Evolutionary conservation across 92 coral and sea anemone species (phyloP).

Genomic region (Porites divaricata): DNA sequence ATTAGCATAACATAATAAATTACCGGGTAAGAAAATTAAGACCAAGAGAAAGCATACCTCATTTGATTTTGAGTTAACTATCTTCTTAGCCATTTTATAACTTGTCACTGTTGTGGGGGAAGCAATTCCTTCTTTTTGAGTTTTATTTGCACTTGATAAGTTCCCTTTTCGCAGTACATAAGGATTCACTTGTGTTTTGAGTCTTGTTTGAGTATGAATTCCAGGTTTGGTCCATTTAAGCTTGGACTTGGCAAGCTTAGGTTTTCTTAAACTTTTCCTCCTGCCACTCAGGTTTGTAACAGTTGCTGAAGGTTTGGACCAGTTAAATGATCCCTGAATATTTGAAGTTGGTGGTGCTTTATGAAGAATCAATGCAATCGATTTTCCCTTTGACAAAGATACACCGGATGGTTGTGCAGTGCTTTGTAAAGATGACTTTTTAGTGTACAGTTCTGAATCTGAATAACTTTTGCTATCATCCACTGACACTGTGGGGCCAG

Average conservation of each 20-base stretch:
- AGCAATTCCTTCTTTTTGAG: neutral
- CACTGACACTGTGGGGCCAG: neutral
- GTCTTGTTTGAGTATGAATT: neutral
- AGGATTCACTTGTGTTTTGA: constrained; percentile 6
- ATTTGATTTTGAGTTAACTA: neutral
- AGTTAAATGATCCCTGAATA: constrained; percentile 20
- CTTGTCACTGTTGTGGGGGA: neutral
- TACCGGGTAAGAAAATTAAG: too few species aligned
- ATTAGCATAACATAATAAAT: too few species aligned
- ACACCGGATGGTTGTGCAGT: neutral
- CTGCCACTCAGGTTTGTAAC: neutral
- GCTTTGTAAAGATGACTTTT: neutral
- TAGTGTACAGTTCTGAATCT: constrained; percentile 47
- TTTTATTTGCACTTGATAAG: neutral
- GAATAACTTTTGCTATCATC: constrained; percentile 31
- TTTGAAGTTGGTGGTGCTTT: constrained; percentile 11
- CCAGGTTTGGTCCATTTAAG: constrained; percentile 69
- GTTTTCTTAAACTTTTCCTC: neutral
- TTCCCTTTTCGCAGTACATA: constrained; percentile 26
- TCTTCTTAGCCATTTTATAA: neutral
- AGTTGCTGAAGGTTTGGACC: constrained; percentile 23
- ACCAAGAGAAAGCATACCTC: constrained; percentile 12
- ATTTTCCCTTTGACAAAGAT: constrained; percentile 7
- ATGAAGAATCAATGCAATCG: neutral
- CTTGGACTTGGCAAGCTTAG: constrained; percentile 25